A percentile compares a stretch with the other conserved stretches of the same genome.
phyloP scores from a whole-genome alignment of 2,888 invertebrate genomes.

The Dolichomitus sp. region DNA sequence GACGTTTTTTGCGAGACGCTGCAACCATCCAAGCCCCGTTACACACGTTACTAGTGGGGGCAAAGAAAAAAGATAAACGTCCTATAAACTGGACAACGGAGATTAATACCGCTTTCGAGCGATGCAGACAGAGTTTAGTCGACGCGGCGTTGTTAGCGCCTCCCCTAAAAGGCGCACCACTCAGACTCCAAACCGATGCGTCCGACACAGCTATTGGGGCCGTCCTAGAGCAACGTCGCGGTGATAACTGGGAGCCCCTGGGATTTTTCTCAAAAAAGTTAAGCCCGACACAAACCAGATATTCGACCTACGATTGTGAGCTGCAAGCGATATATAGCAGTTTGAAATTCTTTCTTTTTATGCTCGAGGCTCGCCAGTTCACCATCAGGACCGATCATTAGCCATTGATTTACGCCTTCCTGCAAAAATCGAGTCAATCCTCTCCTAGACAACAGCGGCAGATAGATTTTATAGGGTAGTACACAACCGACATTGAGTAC shows the following conservation, averaged over 20 bases:
- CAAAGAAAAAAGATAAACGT: constrained; percentile 62
- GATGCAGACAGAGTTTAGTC: constrained; percentile 11
- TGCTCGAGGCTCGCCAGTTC: constrained; percentile 35
- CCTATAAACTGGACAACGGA: constrained; percentile 47
- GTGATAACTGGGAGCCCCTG: constrained; percentile 37
- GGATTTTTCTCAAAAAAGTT: constrained; percentile 38
- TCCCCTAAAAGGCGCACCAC: constrained; percentile 46
- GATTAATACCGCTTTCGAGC: constrained; percentile 49
- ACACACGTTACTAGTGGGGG: constrained; percentile 28
- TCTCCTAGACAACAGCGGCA: constrained; percentile 35
- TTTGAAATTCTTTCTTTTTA: constrained; percentile 32
- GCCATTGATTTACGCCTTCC: constrained; percentile 35
- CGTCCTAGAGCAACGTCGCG: constrained; percentile 68
- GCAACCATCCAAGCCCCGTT: constrained; percentile 38
- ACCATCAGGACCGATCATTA: constrained; percentile 37
- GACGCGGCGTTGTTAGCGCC: constrained; percentile 60
- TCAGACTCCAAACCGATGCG: constrained; percentile 63
- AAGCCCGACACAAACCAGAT: constrained; percentile 15
- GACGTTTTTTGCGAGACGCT: constrained; percentile 22
- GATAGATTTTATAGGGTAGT: constrained; percentile 33
- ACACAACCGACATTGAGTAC: constrained; percentile 17
- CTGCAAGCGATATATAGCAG: constrained; percentile 32
- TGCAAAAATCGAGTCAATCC: constrained; percentile 19
- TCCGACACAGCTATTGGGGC: constrained; percentile 73
- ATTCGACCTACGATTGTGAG: constrained; percentile 47